Evolutionary conservation across 2,888 invertebrate species (phyloP), one percentile per base, ranked within the genome.

Genomic region (Rugalucina vietnamica): DNA sequence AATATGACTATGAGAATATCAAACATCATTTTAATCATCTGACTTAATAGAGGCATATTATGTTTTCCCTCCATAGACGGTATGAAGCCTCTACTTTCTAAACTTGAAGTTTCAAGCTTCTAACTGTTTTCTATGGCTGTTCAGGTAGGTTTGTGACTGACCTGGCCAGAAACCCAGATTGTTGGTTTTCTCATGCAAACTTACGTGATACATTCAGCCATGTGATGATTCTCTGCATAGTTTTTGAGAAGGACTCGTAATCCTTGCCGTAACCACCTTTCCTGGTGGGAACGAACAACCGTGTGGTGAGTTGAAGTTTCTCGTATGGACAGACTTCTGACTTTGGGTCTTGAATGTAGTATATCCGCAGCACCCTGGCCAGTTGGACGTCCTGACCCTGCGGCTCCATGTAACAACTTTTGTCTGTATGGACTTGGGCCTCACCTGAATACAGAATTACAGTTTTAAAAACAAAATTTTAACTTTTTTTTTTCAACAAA

Each of bases 201-300:
- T 81, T 86, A 91, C 91, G 85, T 73, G 90, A 87, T 37, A 88
- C 79, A 43, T 88, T 85, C 24, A 91, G 77, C 91, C 91, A 91
- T 65, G 82, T 84, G 60, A 90, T 91, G 5, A 90, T 78, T 43
- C 91, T 84, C 84, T 90, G 89, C 86, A 91, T 87, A 3, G 91
- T 91, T 74, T 91, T 91, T 0, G 91, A 91, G 81, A 90, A 90
- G 4, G 89, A 76, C 77, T 91, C 91, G 76, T 86, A 90, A 8
- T 74, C 57, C 70, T 88, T 88, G 14, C 89, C 88, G 50, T 74
- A 72, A 4, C 75, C 74, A 3, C 81, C 84, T 12, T 76, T 79
- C 29, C 90, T 72, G 18, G 86, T 80, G 0, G 91, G 91, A 29
- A 88, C 85, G 78, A 91, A 91, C 24, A 91, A 84, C 27, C 91